Percentiles rank a stretch among this genome's conserved stretches.
Evolutionary conservation across 2,113 vertebrate genomes (phyloP).

Genomic region (Solenodon paradoxus): DNA sequence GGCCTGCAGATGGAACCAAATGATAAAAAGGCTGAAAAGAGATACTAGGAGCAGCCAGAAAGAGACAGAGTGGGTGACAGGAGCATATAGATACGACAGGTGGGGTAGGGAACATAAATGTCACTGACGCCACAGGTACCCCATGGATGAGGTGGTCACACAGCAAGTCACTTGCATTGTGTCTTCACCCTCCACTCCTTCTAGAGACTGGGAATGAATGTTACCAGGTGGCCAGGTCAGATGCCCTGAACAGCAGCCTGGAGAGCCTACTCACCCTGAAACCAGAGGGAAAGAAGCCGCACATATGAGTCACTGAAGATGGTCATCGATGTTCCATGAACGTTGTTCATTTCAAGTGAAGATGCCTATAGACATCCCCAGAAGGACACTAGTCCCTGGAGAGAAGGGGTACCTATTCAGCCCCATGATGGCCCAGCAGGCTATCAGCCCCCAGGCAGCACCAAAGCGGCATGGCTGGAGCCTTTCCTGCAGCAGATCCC

Average conservation of each 20-base stretch:
- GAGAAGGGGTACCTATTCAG: background rate
- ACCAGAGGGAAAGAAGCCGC: background rate
- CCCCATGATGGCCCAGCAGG: background rate
- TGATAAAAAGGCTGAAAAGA: slow-evolving; percentile 49
- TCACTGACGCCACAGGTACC: background rate
- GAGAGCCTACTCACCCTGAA: background rate
- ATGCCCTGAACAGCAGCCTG: background rate
- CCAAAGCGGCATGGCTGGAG: background rate
- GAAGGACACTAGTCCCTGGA: background rate
- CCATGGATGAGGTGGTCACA: background rate
- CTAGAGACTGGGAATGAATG: background rate
- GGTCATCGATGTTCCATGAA: background rate
- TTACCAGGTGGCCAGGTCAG: background rate
- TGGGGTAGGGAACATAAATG: background rate
- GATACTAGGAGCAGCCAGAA: background rate
- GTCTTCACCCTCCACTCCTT: background rate
- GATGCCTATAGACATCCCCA: too few species aligned
- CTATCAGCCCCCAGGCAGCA: too few species aligned
- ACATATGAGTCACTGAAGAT: background rate
- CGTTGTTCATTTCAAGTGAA: background rate
- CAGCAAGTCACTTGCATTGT: slow-evolving; percentile 21
- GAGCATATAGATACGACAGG: background rate
- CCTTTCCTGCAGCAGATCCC: background rate
- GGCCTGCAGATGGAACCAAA: slow-evolving; percentile 30
- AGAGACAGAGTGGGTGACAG: background rate